Evolutionary conservation across 2,797 vertebrate species (phyloP), one percentile per base, ranked within the genome.

Genomic region (Aotus griseimembra): DNA sequence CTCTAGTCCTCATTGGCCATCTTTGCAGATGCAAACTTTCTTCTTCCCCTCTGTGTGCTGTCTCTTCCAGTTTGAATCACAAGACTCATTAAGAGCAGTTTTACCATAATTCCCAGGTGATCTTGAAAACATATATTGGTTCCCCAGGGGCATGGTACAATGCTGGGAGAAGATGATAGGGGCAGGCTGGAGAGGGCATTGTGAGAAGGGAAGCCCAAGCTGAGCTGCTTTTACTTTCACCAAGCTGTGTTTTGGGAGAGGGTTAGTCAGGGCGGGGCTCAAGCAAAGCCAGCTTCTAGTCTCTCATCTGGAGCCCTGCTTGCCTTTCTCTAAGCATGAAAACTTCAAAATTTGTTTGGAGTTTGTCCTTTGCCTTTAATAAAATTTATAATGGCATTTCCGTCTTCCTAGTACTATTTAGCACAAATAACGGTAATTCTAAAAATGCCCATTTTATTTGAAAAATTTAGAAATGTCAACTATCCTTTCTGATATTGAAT

Each of bases 391-490:
- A 75, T 3, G 67, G 4, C 15, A 28, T 83, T 94, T 82, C 61
- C 52, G 17, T 83, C 55, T 85, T 84, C 8, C 1, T n/a, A 15
- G 28, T 36, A 28, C 52, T 72, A 33, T 58, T 57, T 41, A 61
- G 28, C 82, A 14, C 80, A 90, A 39, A 33, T 84, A 92, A 76
- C 10, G 70, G 48, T 79, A 46, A 88, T 83, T 46, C 28, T 58
- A 46, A 89, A 57, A 58, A 46, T 48, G 2, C 22, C 7, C 33
- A 72, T 77, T 58, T 76, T 95, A 48, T 73, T 58, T 64, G 55
- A 86, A 96, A 85, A 64, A 24, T 57, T 77, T 75, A 77, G 73
- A 84, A 50, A 91, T 75, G 58, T 61, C 30, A 64, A 28, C 12
- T 77, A 4, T 55, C 12, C 15, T 86, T 73, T 80, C 20, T 73